A percentile compares a stretch with the other conserved stretches of the same genome.
phyloP scores from a whole-genome alignment of 2,888 invertebrate species.

The Phengaris alcon region DNA sequence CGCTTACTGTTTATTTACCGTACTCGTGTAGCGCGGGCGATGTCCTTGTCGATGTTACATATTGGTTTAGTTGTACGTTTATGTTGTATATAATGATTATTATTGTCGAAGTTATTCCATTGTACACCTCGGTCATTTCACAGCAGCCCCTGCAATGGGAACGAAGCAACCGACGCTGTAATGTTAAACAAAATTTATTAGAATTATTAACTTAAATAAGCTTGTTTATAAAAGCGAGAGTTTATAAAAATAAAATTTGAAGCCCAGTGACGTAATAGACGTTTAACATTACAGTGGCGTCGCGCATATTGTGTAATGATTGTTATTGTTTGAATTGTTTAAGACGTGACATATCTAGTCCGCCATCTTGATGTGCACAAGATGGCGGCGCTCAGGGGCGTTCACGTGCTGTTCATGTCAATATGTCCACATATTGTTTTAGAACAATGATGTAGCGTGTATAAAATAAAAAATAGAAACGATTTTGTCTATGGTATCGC shows the following conservation, averaged over 20 bases:
- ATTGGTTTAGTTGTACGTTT: conserved; percentile 34
- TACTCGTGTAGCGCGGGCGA: neutral
- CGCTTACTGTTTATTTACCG: neutral
- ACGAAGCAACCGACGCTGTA: neutral
- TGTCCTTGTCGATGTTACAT: conserved; percentile 31
- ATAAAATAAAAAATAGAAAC: conserved; percentile 23
- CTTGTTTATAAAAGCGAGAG: neutral
- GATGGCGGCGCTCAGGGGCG: conserved; percentile 19
- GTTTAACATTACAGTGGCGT: conserved; percentile 15
- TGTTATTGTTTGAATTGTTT: conserved; percentile 33
- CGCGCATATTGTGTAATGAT: conserved; percentile 33
- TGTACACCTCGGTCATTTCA: neutral
- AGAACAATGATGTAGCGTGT: neutral
- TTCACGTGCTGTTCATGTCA: conserved; percentile 10
- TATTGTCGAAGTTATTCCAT: conserved; percentile 30
- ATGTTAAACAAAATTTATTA: neutral
- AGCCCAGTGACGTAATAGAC: neutral
- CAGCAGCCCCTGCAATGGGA: neutral
- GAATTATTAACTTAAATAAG: neutral
- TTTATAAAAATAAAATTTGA: neutral
- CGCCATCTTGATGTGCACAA: conserved; percentile 25
- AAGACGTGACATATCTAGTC: conserved; percentile 29
- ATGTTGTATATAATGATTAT: conserved; percentile 42
- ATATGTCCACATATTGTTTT: neutral
- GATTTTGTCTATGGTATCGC: neutral